These are phyloP conservation scores for Reinhardtius hippoglossoides DNA, from an alignment of 2,113 vertebrate species.

Conservation along the genomic window DNA sequence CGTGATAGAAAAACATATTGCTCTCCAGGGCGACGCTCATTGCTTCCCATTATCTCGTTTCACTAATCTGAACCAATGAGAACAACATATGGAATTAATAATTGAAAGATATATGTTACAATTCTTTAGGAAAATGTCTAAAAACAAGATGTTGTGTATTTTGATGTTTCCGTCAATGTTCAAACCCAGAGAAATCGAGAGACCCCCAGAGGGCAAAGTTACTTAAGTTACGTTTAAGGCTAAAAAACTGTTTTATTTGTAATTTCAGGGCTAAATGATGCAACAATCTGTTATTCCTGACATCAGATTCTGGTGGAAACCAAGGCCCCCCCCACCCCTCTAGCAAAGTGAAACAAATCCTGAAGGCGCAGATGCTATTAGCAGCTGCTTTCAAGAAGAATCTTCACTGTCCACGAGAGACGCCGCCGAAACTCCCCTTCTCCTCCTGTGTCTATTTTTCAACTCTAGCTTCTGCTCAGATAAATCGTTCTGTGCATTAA, in stretches of 20 bases:
- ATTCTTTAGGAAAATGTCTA: too few species aligned
- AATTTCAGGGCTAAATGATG: too few species aligned
- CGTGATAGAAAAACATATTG: background rate
- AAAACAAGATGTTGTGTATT: too few species aligned
- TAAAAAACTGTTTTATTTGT: too few species aligned
- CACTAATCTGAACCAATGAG: conserved; percentile 10
- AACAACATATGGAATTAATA: background rate
- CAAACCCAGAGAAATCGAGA: too few species aligned
- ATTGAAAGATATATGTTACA: too few species aligned
- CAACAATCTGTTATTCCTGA: too few species aligned
- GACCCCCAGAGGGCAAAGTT: too few species aligned
- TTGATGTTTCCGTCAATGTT: background rate
- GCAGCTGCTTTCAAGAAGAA: conserved; percentile 18
- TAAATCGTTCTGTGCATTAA: conserved; percentile 45
- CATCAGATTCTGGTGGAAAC: too few species aligned
- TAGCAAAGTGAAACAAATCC: background rate
- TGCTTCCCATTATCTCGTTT: conserved; percentile 41
- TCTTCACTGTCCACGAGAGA: background rate
- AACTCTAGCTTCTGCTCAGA: background rate
- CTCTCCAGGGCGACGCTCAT: conserved; percentile 14
- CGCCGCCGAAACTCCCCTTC: background rate
- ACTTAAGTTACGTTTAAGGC: too few species aligned
- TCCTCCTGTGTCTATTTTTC: conserved; percentile 15
- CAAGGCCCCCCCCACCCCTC: background rate
- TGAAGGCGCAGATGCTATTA: background rate